These are phyloP conservation scores for Listronotus oregonensis DNA, from an alignment of 1,140 invertebrate species.

Conservation along the genomic window DNA sequence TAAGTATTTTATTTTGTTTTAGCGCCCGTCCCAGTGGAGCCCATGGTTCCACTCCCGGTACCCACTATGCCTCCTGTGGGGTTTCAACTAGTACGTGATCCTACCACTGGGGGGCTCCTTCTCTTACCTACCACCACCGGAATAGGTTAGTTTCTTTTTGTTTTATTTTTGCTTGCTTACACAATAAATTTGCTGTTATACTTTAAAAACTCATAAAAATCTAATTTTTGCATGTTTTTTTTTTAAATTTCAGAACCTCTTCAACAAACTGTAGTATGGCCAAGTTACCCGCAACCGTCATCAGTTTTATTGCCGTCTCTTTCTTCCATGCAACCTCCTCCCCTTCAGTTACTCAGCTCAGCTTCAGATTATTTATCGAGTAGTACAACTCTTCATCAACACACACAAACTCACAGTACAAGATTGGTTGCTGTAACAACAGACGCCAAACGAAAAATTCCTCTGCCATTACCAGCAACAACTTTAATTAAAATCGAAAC, in stretches of 20 bases:
- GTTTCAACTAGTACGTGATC: slow-evolving; percentile 81
- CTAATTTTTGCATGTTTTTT: slow-evolving; percentile 37
- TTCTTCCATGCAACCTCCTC: slow-evolving; percentile 62
- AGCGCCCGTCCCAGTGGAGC: slow-evolving; percentile 70
- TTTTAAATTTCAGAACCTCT: slow-evolving; percentile 74
- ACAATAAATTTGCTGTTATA: slow-evolving; percentile 10
- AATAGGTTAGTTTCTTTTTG: slow-evolving; percentile 60
- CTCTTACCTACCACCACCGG: slow-evolving; percentile 71
- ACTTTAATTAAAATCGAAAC: slow-evolving; percentile 71
- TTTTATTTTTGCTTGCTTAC: slow-evolving; percentile 12
- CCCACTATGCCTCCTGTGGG: slow-evolving; percentile 67
- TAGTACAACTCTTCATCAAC: slow-evolving; percentile 61
- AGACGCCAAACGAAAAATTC: slow-evolving; percentile 64
- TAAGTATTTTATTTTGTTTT: slow-evolving; percentile 43
- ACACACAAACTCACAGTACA: slow-evolving; percentile 65
- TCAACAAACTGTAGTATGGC: slow-evolving; percentile 77
- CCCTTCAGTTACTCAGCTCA: slow-evolving; percentile 66
- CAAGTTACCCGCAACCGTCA: slow-evolving; percentile 66
- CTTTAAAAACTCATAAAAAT: background rate
- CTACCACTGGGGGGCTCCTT: slow-evolving; percentile 77
- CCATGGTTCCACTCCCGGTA: slow-evolving; percentile 69
- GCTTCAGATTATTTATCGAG: slow-evolving; percentile 58
- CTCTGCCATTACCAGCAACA: slow-evolving; percentile 63
- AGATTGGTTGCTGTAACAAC: slow-evolving; percentile 63
- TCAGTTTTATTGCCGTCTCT: slow-evolving; percentile 62